Base-by-base conservation (phyloP, 2,797 vertebrate genomes). In the Podargus strigoides region DNA sequence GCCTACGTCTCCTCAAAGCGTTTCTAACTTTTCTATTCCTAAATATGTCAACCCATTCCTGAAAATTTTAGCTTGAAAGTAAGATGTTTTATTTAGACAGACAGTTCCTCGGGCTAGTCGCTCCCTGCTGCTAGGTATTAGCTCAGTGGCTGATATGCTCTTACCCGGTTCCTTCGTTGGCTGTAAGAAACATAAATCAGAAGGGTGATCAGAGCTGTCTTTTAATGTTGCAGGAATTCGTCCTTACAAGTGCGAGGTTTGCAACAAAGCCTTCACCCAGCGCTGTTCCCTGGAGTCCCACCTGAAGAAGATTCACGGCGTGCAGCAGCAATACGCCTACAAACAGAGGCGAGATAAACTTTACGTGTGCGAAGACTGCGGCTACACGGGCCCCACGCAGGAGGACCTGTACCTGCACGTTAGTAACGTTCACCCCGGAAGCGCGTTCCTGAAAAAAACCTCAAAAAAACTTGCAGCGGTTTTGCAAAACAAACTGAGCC, bases 221-320 rank as follows among this genome's bases (percentile, higher is more conserved):
- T 66, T 59, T 7, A 3, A 15, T 1, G 2, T 80, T 91, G 18
- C 92, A 98, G 98, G 98, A 78, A 98, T 98, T 53, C 98, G 98
- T 12, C 98, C 98, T 59, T 98, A 98, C 96, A 98, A 98, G 78
- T 98, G 98, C 4, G 98, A 98, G 8, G 94, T 98, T 24, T 98
- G 98, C 96, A 97, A 97, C 82, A 98, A 98, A 92, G 98, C 98
- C 72, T 98, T 98, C 93, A 98, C 98, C 6, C 98, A 98, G 95
- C 98, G 98, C 76, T 98, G 98, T 41, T 98, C 98, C 10, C 94
- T 98, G 87, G 98, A 98, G 91, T 98, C 98, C 15, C 98, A 98
- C 87, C 97, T 98, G 17, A 98, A 98, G 95, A 98, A 98, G 94
- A 98, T 98, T 39, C 98, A 98, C 0, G 98, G 98, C 0, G 97